Conservation (phyloP, 1,140 invertebrate genomes). For the Drosophila leontia region DNA sequence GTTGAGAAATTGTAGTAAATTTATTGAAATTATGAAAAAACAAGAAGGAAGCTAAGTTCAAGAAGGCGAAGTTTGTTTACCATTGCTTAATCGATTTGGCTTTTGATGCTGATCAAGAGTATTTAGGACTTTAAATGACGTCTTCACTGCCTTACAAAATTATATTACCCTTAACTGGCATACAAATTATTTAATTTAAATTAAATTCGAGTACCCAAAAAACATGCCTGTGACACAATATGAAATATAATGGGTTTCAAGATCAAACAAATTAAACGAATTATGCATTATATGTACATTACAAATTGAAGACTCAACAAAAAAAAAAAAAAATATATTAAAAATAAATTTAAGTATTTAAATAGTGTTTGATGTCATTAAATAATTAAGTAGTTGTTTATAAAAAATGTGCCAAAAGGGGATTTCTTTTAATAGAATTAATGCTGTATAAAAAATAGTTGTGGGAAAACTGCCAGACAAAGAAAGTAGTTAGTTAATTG, state of each 20-base stretch:
- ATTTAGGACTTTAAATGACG: too few species aligned
- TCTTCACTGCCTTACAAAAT: too few species aligned
- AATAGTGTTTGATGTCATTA: conserved; percentile 3
- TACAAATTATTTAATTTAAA: background rate
- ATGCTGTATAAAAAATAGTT: too few species aligned
- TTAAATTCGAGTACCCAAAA: background rate
- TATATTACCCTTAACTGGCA: background rate
- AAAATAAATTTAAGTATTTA: background rate
- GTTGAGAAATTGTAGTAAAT: background rate
- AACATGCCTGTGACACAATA: background rate
- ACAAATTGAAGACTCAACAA: background rate
- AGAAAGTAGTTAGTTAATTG: background rate
- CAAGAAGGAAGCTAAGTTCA: too few species aligned
- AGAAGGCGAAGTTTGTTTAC: too few species aligned
- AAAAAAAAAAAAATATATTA: background rate
- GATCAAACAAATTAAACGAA: conserved; percentile 5
- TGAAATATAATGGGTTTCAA: background rate
- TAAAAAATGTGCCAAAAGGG: background rate
- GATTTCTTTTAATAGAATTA: too few species aligned
- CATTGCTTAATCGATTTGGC: too few species aligned
- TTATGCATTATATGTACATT: background rate
- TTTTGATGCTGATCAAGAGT: too few species aligned
- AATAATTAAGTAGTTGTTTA: conserved; percentile 3
- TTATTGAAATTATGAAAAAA: background rate
- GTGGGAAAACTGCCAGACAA: conserved; percentile 2